phyloP scores from a whole-genome alignment of 2,797 vertebrate genomes.

The Psittacula echo region DNA sequence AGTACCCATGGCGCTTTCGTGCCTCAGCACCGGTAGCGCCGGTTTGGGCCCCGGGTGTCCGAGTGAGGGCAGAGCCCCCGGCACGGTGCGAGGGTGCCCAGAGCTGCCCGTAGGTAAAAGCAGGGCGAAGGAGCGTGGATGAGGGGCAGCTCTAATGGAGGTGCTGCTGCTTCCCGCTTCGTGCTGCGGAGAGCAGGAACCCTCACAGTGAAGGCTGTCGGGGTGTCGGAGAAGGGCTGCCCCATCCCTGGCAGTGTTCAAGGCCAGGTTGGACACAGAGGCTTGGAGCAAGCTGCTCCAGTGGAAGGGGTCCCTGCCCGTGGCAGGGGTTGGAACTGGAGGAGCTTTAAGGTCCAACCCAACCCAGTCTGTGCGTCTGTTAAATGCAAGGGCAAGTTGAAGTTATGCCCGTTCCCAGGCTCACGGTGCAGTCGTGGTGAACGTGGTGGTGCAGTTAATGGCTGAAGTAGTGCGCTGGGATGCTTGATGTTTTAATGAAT shows the following conservation, averaged over 20 bases:
- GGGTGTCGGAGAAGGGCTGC: too few relatives aligned
- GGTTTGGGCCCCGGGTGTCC: too few relatives aligned
- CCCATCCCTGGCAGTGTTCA: neutral
- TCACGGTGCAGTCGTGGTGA: fast-evolving
- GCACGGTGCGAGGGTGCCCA: too few relatives aligned
- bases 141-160: fast-evolving
- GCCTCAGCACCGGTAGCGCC: too few relatives aligned
- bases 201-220: too few relatives aligned
- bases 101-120: too few relatives aligned
- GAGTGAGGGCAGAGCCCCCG: too few relatives aligned
- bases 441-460: neutral
- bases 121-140: fast-evolving
- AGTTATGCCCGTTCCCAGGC: fast-evolving
- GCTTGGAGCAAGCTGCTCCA: neutral
- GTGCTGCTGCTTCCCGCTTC: fast-evolving
- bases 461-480: neutral
- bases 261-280: neutral
- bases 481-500: neutral
- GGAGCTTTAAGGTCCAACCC: neutral
- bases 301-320: neutral
- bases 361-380: neutral
- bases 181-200: fast-evolving
- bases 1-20: too few relatives aligned
- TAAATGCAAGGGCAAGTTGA: neutral
- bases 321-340: neutral